Base-by-base conservation (phyloP, 35 echinoderm and acorn worm species). In the Diadema setosum region DNA sequence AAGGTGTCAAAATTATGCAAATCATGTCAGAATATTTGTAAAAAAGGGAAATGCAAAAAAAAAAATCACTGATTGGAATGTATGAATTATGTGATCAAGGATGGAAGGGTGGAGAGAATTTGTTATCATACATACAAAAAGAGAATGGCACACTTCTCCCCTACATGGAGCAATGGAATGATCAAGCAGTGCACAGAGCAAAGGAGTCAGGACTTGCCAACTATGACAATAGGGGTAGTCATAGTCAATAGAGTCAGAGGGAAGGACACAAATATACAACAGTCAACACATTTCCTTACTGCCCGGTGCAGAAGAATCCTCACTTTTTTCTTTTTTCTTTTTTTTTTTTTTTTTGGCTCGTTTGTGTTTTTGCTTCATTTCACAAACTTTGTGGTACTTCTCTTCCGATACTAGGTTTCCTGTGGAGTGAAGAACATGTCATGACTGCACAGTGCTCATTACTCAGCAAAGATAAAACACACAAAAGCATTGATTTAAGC, bases 131-230 rank as follows among this genome's bases (percentile, higher is more conserved):
- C 73, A 78, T 24, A 78, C 37, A 78, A 78, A n/a, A n/a, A n/a
- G 37, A 78, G 63, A 67, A 67, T 78, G 73, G 73, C 73, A 78
- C 33, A 78, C 33, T 78, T 78, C 37, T 41, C 44, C 73, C 40
- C 73, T 78, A 78, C 33, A 44, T 78, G 73, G 73, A 78, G 73
- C 73, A 78, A 78, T 78, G 73, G 73, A 78, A 78, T 78, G 73
- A 44, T 78, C 73, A 78, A 78, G 73, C 73, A 78, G 73, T 78
- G 73, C 73, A 44, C 37, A 21, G 37, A 44, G 73, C 73, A 21
- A 78, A 44, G 73, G 44, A 42, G 39, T 78, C 40, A 44, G 61
- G 73, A 78, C 21, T n/a, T 41, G 29, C 40, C 14, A 20, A 78
- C 73, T 78, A 78, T 12, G 73, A 34, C 73, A 78, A 23, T 3